Base-by-base conservation (phyloP, 1,140 invertebrate species). In the Phymorhynchus buccinoides region DNA sequence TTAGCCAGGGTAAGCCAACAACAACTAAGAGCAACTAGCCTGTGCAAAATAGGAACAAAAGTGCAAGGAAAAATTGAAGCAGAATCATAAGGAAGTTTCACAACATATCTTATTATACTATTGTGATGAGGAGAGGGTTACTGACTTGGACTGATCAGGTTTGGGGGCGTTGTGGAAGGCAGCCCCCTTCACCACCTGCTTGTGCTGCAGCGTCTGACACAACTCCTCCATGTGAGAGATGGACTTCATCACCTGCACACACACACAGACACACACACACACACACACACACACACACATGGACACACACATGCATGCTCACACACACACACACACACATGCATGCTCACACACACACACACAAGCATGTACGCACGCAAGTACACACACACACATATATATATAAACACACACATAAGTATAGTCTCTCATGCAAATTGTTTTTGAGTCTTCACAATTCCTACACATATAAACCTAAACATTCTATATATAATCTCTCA, bases 201-300 rank as follows among this genome's bases (percentile, higher is more conserved):
- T 89, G 78, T 91, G 87, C 39, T 91, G 89, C 84, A 93, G 85
- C 6, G 89, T 79, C 83, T 87, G 88, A 88, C 92, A 93, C 71
- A 91, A 80, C 16, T 89, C 85, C 75, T 92, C 91, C 87, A 93
- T 92, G 39, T 86, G 87, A 39, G 87, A 80, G 39, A 93, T 90
- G 2, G 91, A 91, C 37, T 88, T 89, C 88, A 90, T 91, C 35
- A 93, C 91, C 91, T 93, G 48, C 22, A 68, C 62, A 68, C 22
- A 2, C 22, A 68, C 62, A 68, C 22, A 2, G 7, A 2, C 30
- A 1, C 16, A 18, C 35, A 39, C 73, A 39, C 73, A 37, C 1
- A 75, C 30, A 75, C 37, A 22, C 16, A 22, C 42, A 44, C 39
- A 44, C 41, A 52, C 77, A 52, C 77, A 52, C 44, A 32, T 3